These are phyloP conservation scores for Ypsolopha sequella DNA, from an alignment of 2,888 invertebrate genomes.

Conservation along the genomic window DNA sequence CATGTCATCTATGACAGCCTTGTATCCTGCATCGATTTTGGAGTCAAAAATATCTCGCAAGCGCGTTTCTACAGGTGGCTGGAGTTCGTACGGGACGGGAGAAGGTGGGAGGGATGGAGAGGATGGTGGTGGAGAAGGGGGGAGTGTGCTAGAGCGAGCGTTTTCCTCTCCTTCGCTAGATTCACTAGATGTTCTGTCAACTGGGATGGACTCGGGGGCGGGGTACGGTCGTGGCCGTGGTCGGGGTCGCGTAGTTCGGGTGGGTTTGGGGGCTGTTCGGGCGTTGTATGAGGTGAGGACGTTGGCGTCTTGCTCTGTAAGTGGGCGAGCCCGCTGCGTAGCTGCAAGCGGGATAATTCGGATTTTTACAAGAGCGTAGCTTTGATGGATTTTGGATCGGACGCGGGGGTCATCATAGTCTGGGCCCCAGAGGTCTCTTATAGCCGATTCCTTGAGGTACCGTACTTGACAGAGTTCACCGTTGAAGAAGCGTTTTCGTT, in stretches of 20 bases:
- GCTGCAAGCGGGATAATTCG: slow-evolving; percentile 62
- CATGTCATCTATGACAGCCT: slow-evolving; percentile 67
- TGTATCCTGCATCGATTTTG: slow-evolving; percentile 66
- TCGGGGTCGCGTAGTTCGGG: slow-evolving; percentile 43
- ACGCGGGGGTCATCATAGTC: slow-evolving; percentile 64
- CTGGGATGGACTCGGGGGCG: slow-evolving; percentile 35
- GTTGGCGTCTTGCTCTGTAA: slow-evolving; percentile 65
- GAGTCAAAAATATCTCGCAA: slow-evolving; percentile 61
- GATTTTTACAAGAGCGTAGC: slow-evolving; percentile 61
- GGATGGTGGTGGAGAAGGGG: slow-evolving; percentile 57
- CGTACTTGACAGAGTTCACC: slow-evolving; percentile 67
- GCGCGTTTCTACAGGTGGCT: slow-evolving; percentile 50
- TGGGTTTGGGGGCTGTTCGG: slow-evolving; percentile 56
- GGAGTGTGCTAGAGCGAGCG: slow-evolving; percentile 40
- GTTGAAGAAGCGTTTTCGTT: slow-evolving; percentile 63
- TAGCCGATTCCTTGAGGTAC: slow-evolving; percentile 62
- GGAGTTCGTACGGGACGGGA: slow-evolving; percentile 55
- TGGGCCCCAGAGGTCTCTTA: slow-evolving; percentile 62
- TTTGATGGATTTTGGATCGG: slow-evolving; percentile 61
- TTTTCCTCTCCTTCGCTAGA: slow-evolving; percentile 61
- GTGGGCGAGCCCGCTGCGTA: slow-evolving; percentile 51
- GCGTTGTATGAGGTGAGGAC: slow-evolving; percentile 65
- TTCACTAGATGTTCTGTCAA: slow-evolving; percentile 54
- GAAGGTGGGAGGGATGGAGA: slow-evolving; percentile 58
- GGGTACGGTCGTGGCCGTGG: slow-evolving; percentile 50